phyloP scores from a whole-genome alignment of 2,113 vertebrate species.

The Epinephelus fuscoguttatus region DNA sequence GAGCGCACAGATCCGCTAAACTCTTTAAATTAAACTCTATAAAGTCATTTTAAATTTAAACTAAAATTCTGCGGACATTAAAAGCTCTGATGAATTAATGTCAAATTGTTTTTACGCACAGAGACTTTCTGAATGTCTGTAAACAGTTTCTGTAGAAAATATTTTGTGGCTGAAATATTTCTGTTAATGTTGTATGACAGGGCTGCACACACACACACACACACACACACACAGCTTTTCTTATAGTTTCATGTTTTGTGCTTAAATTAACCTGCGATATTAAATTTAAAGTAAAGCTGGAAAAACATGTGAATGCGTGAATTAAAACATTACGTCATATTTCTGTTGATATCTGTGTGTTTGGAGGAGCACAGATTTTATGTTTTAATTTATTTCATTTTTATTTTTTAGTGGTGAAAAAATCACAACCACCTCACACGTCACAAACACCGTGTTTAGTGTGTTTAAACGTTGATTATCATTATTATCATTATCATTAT shows the following conservation, averaged over 20 bases:
- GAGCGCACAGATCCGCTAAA: not conserved
- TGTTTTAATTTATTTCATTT: not conserved
- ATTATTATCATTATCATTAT: too few relatives aligned
- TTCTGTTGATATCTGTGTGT: not conserved
- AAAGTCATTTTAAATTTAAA: too few relatives aligned
- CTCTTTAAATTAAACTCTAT: too few relatives aligned
- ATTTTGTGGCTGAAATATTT: not conserved
- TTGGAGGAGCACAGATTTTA: not conserved
- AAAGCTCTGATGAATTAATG: too few relatives aligned
- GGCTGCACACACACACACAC: not conserved
- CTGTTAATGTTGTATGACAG: conserved; percentile 24
- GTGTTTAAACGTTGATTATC: not conserved
- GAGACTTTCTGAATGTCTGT: too few relatives aligned
- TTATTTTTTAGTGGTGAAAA: not conserved
- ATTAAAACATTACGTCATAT: not conserved
- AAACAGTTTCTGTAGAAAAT: too few relatives aligned
- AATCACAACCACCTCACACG: not conserved
- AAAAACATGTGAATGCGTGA: too few relatives aligned
- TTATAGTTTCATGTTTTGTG: not conserved
- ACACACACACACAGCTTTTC: not conserved
- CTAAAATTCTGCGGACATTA: too few relatives aligned
- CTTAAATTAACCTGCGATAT: conserved; percentile 1
- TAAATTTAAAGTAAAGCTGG: not conserved
- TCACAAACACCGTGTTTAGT: too few relatives aligned
- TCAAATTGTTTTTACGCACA: too few relatives aligned